Conservation (phyloP, 2,888 invertebrate genomes). For the Sminthurinus aureus region DNA sequence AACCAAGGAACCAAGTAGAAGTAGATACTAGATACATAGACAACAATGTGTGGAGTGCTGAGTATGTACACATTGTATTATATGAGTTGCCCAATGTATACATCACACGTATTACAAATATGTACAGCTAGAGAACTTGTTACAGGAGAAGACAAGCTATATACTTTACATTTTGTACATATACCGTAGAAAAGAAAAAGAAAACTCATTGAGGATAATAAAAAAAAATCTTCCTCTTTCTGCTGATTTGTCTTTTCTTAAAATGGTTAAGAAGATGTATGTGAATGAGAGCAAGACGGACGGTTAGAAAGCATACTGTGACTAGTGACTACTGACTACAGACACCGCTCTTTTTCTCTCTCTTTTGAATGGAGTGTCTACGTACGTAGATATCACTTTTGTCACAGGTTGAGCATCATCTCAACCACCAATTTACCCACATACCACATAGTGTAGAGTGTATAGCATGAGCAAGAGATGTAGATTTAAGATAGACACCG, state of each 20-base stretch:
- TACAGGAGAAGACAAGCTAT: too few species aligned
- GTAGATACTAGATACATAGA: too few species aligned
- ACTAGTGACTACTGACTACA: neutral
- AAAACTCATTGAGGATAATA: neutral
- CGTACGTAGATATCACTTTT: neutral
- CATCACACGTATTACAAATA: too few species aligned
- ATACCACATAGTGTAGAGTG: neutral
- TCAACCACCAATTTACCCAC: slow-evolving; percentile 7
- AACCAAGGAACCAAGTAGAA: too few species aligned
- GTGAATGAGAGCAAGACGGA: slow-evolving; percentile 40
- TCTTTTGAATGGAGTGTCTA: neutral
- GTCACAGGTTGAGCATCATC: slow-evolving; percentile 15
- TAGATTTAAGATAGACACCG: neutral
- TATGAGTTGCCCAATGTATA: too few species aligned
- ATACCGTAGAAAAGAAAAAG: neutral
- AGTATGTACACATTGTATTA: too few species aligned
- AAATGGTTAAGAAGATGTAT: slow-evolving; percentile 2
- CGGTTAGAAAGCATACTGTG: slow-evolving; percentile 42
- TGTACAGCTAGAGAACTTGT: too few species aligned
- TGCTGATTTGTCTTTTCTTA: neutral
- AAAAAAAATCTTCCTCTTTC: slow-evolving; percentile 2
- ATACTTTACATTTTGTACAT: too few species aligned
- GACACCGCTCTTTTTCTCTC: neutral
- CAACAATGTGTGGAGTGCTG: too few species aligned
- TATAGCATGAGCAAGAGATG: neutral